Conservation (phyloP, 2,113 vertebrate species). For the Eulacestoma nigropectus region DNA sequence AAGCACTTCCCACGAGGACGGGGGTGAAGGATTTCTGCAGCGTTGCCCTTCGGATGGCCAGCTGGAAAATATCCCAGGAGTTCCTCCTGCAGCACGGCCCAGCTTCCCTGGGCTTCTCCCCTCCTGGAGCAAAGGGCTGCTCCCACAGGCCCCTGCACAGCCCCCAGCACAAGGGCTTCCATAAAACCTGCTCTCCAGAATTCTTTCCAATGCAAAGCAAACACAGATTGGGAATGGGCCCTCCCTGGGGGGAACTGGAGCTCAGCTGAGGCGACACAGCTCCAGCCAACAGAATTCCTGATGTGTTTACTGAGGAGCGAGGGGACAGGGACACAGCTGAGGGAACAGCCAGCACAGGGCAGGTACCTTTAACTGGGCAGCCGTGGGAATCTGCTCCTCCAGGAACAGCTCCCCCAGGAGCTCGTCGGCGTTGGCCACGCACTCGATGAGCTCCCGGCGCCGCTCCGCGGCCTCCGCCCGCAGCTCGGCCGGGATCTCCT, state of each 20-base stretch:
- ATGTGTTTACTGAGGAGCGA: accelerated
- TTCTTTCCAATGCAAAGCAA: neutral
- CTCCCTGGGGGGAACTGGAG: accelerated
- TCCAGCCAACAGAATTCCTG: neutral
- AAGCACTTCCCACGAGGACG: constrained; percentile 89
- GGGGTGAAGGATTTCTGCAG: constrained; percentile 85
- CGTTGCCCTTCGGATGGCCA: constrained; percentile 88
- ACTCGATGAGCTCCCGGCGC: constrained; percentile 90
- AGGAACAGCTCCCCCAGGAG: constrained; percentile 89
- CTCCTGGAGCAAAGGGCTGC: neutral
- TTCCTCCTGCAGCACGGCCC: neutral
- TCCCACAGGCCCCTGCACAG: neutral
- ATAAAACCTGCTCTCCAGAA: neutral
- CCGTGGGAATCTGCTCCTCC: constrained; percentile 86
- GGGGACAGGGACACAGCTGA: neutral
- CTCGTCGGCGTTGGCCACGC: constrained; percentile 89
- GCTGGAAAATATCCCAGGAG: constrained; percentile 60
- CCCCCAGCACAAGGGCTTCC: neutral
- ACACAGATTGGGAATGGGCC: accelerated
- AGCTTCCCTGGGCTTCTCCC: neutral
- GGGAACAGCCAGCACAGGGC: neutral
- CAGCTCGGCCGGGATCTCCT: constrained; percentile 84
- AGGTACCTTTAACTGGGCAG: constrained; percentile 84
- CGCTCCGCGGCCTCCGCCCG: constrained; percentile 77
- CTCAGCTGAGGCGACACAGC: neutral